Evolutionary conservation across 1,140 invertebrate genomes (phyloP).

Genomic region (Pentalonia nigronervosa): DNA sequence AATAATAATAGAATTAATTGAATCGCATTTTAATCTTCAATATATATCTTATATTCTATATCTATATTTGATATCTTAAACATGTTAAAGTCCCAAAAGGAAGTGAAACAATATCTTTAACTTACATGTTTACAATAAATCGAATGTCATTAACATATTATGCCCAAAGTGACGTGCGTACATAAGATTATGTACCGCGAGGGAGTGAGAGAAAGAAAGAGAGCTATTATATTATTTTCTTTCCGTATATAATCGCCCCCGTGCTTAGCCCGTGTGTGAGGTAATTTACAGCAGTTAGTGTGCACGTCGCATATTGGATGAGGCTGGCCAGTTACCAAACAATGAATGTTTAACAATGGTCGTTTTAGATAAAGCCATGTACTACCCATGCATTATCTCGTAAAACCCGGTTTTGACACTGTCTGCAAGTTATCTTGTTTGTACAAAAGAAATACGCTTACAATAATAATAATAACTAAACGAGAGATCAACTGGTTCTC

Average conservation of each 20-base stretch:
- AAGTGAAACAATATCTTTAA: conserved; percentile 7
- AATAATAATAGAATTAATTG: not conserved
- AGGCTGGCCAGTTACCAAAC: conserved; percentile 55
- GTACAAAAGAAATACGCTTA: conserved; percentile 18
- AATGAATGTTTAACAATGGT: conserved; percentile 57
- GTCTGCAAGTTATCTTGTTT: conserved; percentile 44
- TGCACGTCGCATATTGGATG: conserved; percentile 48
- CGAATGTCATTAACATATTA: conserved; percentile 16
- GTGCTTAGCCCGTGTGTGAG: not conserved
- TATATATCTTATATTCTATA: not conserved
- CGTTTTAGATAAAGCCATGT: conserved; percentile 51
- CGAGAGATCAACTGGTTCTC: conserved; percentile 34
- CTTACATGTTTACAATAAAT: conserved; percentile 5
- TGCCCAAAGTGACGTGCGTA: not conserved
- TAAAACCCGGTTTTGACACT: conserved; percentile 46
- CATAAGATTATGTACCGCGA: not conserved
- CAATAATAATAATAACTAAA: conserved; percentile 35
- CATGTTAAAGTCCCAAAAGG: not conserved
- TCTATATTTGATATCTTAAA: not conserved
- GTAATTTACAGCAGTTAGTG: conserved; percentile 56
- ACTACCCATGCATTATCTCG: conserved; percentile 43
- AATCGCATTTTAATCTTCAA: not conserved
- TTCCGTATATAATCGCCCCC: conserved; percentile 36
- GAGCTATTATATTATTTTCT: not conserved
- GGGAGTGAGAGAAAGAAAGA: not conserved